Evolutionary conservation across 2,113 vertebrate species (phyloP).

Genomic region (Pithys albifrons): DNA sequence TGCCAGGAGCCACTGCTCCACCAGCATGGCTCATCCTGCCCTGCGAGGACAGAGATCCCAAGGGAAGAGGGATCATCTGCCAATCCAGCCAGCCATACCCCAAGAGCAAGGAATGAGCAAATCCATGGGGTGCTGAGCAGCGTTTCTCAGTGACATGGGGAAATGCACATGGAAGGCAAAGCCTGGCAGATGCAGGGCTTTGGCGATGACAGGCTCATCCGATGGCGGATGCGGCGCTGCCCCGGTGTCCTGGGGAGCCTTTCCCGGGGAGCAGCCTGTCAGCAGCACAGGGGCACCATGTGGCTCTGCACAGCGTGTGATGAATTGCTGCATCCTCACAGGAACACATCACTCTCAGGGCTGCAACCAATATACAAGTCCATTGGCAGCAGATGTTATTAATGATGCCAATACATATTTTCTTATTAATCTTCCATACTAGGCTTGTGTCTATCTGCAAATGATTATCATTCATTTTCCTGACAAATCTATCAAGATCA

Average conservation of each 20-base stretch:
- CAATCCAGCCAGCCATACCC: background rate
- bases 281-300: background rate
- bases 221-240: rapidly evolving
- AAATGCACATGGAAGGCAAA: background rate
- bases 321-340: constrained; percentile 13
- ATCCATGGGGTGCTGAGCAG: rapidly evolving
- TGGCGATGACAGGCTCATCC: background rate
- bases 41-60: rapidly evolving
- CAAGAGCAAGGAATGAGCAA: background rate
- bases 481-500: constrained; percentile 75
- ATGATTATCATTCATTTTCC: constrained; percentile 73
- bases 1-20: background rate
- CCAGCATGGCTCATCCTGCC: background rate
- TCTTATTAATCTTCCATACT: constrained; percentile 65
- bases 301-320: background rate
- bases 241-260: background rate
- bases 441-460: constrained; percentile 69
- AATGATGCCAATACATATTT: constrained; percentile 70
- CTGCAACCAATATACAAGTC: constrained; percentile 43
- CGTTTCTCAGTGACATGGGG: background rate
- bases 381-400: constrained; percentile 69
- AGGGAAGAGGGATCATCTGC: background rate
- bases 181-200: background rate
- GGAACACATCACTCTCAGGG: background rate
- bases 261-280: background rate